Evolutionary conservation across 2,113 vertebrate genomes (phyloP).

Genomic region (Stictonetta naevosa): DNA sequence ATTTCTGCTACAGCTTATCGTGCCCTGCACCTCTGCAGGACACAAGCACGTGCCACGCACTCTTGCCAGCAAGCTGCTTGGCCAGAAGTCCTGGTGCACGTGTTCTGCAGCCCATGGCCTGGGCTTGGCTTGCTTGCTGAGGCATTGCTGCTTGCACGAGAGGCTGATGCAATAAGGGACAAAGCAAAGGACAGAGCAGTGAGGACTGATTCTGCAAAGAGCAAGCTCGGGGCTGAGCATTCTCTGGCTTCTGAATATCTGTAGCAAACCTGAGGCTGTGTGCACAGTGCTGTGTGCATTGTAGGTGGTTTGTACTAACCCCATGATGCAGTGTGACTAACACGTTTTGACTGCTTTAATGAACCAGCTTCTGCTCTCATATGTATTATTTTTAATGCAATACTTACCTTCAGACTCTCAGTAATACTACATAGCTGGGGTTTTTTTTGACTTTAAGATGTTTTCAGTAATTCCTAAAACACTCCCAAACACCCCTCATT

Average conservation of each 20-base stretch:
- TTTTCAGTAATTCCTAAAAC: conserved; percentile 30
- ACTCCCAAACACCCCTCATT: neutral
- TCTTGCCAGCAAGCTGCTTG: neutral
- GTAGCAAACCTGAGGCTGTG: neutral
- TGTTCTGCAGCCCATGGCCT: neutral
- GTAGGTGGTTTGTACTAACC: neutral
- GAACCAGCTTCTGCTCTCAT: neutral
- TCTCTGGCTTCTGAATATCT: neutral
- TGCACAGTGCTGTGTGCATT: neutral
- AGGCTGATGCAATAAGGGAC: conserved; percentile 15
- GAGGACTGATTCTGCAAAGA: neutral
- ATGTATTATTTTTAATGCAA: neutral
- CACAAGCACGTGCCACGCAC: neutral
- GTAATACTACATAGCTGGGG: neutral
- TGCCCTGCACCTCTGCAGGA: neutral
- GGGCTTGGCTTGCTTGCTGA: neutral
- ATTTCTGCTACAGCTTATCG: neutral
- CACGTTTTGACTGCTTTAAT: neutral
- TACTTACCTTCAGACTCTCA: neutral
- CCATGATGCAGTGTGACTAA: neutral
- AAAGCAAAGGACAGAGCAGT: neutral
- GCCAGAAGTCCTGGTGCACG: neutral
- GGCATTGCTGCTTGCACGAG: neutral
- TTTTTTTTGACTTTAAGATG: neutral
- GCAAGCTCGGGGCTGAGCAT: neutral